Conservation (phyloP, 2,797 vertebrate species). For the Aeoliscus strigatus region DNA sequence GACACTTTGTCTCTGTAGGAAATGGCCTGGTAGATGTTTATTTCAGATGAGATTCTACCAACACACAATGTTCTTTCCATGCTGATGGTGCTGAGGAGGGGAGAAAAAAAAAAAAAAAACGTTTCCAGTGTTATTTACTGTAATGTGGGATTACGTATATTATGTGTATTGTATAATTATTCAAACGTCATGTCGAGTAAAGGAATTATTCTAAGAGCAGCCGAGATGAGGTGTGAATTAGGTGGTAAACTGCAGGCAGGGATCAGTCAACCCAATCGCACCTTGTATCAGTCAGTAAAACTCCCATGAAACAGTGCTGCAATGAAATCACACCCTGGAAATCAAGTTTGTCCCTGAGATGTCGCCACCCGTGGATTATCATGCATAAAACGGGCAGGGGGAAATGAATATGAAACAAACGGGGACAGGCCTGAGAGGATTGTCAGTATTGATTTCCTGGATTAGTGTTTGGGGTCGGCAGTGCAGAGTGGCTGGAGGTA, state of each 20-base stretch:
- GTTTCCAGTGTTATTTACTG: conserved; percentile 15
- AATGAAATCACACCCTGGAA: conserved; percentile 39
- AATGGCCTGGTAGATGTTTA: conserved; percentile 4
- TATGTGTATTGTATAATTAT: conserved; percentile 35
- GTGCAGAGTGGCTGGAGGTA: conserved; percentile 54
- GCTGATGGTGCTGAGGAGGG: conserved; percentile 3
- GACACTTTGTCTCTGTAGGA: conserved; percentile 15
- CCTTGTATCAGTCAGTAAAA: conserved; percentile 3
- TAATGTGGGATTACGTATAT: conserved; percentile 8
- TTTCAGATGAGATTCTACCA: conserved; percentile 11
- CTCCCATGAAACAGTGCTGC: conserved; percentile 2
- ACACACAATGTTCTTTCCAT: conserved; percentile 3
- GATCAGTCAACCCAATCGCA: conserved; percentile 22
- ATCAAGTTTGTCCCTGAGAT: conserved; percentile 38
- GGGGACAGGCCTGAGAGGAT: conserved; percentile 49
- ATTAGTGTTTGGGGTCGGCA: conserved; percentile 51
- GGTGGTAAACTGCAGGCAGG: conserved; percentile 8
- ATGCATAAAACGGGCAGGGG: conserved; percentile 8
- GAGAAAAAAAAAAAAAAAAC: conserved; percentile 16
- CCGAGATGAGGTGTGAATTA: conserved; percentile 5
- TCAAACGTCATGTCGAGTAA: conserved; percentile 13
- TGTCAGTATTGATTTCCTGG: conserved; percentile 58
- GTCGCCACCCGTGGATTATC: conserved; percentile 37
- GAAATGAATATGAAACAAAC: conserved; percentile 26
- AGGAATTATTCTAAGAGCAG: conserved; percentile 24